Conservation (phyloP, 2,888 invertebrate species). For the Cistogaster globosa region DNA sequence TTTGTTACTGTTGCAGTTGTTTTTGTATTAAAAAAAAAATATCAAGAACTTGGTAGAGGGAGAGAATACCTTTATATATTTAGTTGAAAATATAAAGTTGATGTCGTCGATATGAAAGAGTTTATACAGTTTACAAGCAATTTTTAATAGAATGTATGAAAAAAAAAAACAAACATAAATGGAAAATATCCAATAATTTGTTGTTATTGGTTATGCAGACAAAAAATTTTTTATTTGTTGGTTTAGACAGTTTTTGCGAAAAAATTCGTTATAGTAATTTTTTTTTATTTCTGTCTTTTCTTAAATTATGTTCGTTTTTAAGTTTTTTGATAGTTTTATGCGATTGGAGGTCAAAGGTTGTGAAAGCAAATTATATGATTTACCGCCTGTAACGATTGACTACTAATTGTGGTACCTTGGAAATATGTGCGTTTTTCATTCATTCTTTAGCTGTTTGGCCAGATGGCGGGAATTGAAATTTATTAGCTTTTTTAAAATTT, state of each 20-base stretch:
- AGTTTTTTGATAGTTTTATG: constrained; percentile 68
- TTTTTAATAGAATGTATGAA: constrained; percentile 2
- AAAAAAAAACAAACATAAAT: constrained; percentile 10
- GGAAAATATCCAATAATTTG: constrained; percentile 59
- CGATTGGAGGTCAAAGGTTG: constrained; percentile 67
- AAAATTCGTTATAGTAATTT: constrained; percentile 5
- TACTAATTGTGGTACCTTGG: neutral
- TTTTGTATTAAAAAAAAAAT: neutral
- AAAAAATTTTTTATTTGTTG: constrained; percentile 68
- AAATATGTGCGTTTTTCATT: constrained; percentile 19
- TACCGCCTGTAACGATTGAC: constrained; percentile 1
- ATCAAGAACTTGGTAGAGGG: constrained; percentile 2
- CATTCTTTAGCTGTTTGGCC: neutral
- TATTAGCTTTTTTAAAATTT: constrained; percentile 19
- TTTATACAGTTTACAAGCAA: constrained; percentile 5
- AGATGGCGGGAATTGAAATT: neutral
- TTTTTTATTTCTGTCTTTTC: neutral
- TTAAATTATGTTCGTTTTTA: constrained; percentile 58
- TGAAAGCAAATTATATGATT: constrained; percentile 55
- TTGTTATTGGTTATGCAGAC: constrained; percentile 55
- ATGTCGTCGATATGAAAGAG: constrained; percentile 24
- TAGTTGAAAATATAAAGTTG: constrained; percentile 9
- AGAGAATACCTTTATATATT: constrained; percentile 18
- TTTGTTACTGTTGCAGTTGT: neutral
- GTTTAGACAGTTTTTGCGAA: constrained; percentile 38